These are phyloP conservation scores for Halichoeres trimaculatus DNA, from an alignment of 2,113 vertebrate species.

Conservation along the genomic window DNA sequence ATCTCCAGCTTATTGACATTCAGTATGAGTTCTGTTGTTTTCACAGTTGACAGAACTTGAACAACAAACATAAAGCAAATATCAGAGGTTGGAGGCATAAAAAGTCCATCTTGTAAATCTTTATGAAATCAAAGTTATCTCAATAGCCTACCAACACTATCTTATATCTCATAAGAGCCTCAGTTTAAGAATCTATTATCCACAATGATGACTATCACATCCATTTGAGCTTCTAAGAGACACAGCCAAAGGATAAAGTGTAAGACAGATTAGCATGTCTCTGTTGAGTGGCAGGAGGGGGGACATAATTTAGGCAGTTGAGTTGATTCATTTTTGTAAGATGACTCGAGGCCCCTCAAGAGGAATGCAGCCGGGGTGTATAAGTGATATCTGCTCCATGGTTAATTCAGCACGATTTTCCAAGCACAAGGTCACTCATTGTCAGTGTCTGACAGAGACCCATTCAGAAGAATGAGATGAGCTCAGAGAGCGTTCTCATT, in stretches of 20 bases:
- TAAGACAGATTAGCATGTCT: conserved; percentile 37
- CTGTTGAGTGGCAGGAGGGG: conserved; percentile 53
- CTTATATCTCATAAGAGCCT: conserved; percentile 29
- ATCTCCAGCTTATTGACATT: conserved; percentile 48
- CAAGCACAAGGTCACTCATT: conserved; percentile 81
- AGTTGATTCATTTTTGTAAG: conserved; percentile 79
- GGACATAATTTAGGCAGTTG: conserved; percentile 53
- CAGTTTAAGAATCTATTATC: conserved; percentile 58
- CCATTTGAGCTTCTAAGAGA: conserved; percentile 33
- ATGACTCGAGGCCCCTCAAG: conserved; percentile 70
- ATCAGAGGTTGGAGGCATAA: conserved; percentile 11
- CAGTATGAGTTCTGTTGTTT: conserved; percentile 14
- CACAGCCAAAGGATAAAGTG: conserved; percentile 29
- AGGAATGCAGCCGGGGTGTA: conserved; percentile 67
- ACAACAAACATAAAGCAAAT: conserved; percentile 31
- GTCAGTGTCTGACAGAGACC: conserved; percentile 75
- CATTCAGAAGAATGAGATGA: conserved; percentile 78
- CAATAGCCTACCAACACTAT: conserved; percentile 5
- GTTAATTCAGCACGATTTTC: conserved; percentile 76
- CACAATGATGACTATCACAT: conserved; percentile 42
- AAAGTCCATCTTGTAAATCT: not conserved
- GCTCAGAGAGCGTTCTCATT: conserved; percentile 75
- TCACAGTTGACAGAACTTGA: conserved; percentile 17
- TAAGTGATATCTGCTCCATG: conserved; percentile 79
- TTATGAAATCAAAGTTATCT: conserved; percentile 20